A percentile compares a stretch with the other conserved stretches of the same genome.
phyloP scores from a whole-genome alignment of 2,888 invertebrate genomes.

The Heteropelma amictum region DNA sequence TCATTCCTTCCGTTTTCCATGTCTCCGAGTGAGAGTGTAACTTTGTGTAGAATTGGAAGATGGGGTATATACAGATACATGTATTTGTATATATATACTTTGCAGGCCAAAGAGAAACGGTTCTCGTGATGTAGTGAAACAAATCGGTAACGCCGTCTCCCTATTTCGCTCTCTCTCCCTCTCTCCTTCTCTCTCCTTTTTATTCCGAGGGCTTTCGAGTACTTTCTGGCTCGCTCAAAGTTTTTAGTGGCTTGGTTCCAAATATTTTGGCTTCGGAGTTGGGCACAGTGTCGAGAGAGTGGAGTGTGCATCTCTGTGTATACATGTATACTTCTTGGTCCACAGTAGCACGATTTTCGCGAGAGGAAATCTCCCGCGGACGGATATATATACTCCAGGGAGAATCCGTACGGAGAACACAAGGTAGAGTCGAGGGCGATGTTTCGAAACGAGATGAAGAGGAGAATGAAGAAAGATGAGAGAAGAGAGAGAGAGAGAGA shows the following conservation, averaged over 20 bases:
- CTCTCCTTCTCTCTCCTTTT: not conserved
- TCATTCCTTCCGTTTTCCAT: conserved; percentile 8
- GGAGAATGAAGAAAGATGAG: not conserved
- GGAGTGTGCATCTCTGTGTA: not conserved
- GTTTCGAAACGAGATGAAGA: not conserved
- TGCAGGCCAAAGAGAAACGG: conserved; percentile 63
- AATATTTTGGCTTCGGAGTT: conserved; percentile 74
- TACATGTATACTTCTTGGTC: not conserved
- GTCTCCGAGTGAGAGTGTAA: conserved; percentile 9
- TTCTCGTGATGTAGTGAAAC: conserved; percentile 72
- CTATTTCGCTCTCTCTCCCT: too few species aligned
- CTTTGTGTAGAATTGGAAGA: conserved; percentile 6
- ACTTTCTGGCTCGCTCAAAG: conserved; percentile 74
- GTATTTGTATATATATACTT: too few species aligned
- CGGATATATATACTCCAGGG: conserved; percentile 22
- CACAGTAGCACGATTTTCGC: conserved; percentile 9
- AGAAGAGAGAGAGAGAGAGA: conserved; percentile 5
- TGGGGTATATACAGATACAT: not conserved
- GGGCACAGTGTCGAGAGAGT: conserved; percentile 39
- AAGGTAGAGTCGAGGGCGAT: conserved; percentile 1
- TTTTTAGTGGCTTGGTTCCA: conserved; percentile 78
- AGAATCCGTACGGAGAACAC: conserved; percentile 24
- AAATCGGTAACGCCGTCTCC: conserved; percentile 72
- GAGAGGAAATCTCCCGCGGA: conserved; percentile 17
- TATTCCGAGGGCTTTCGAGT: conserved; percentile 43